Evolutionary conservation across 2,113 vertebrate species (phyloP).

Genomic region (Microcebus griseorufus): DNA sequence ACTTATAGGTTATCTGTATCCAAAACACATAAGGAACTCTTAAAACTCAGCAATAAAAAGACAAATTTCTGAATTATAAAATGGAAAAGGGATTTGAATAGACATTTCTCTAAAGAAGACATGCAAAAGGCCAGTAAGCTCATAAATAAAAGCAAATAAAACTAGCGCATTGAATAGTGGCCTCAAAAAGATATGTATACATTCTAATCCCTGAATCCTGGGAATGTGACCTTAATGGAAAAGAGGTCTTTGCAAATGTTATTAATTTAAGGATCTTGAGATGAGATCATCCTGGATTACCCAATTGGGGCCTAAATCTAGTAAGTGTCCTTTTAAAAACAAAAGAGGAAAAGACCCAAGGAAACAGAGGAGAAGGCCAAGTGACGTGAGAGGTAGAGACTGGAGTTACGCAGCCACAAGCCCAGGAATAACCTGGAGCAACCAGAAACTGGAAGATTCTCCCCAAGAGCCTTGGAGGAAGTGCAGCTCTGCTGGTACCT

Average conservation of each 20-base stretch:
- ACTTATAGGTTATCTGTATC: background rate
- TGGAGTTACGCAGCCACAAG: background rate
- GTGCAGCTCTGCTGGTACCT: rapidly evolving
- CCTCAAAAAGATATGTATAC: background rate
- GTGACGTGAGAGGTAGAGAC: background rate
- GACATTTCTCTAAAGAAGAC: background rate
- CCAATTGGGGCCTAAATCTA: background rate
- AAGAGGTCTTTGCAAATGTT: background rate
- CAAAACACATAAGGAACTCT: background rate
- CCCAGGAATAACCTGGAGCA: background rate
- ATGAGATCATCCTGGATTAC: background rate
- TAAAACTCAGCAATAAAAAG: background rate
- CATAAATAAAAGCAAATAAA: background rate
- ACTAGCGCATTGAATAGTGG: background rate
- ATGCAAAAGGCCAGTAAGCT: background rate
- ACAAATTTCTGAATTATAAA: background rate
- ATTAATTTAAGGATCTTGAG: background rate
- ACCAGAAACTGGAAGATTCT: background rate
- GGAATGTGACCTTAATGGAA: background rate
- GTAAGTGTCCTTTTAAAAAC: background rate
- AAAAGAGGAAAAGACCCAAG: background rate
- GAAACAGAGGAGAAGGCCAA: background rate
- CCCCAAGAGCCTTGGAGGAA: background rate
- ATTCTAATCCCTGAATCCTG: background rate
- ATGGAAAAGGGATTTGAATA: background rate